Evolutionary conservation across 2,113 vertebrate species (phyloP).

Genomic region (Sus scrofa): DNA sequence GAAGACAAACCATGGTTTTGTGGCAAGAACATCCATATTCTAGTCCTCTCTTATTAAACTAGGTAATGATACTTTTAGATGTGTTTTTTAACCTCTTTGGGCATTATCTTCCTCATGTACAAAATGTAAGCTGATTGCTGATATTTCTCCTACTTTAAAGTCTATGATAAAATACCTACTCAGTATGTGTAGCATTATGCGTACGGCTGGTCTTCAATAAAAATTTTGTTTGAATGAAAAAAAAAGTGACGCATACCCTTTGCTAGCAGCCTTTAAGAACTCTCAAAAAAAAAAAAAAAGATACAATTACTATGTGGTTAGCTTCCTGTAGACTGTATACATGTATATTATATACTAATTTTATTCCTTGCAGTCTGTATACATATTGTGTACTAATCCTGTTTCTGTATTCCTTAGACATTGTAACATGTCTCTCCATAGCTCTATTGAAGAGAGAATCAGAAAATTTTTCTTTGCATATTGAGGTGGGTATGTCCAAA

Average conservation of each 20-base stretch:
- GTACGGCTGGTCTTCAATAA: neutral
- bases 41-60: neutral
- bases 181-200: neutral
- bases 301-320: neutral
- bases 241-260: neutral
- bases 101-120: neutral
- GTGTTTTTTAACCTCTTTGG: neutral
- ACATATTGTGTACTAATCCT: neutral
- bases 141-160: neutral
- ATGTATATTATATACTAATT: neutral
- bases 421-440: neutral
- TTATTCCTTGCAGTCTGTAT: neutral
- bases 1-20: neutral
- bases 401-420: neutral
- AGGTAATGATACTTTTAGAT: neutral
- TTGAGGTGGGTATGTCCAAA: neutral
- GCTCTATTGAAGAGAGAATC: neutral
- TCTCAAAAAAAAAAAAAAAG: neutral
- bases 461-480: neutral
- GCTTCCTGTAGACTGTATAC: neutral
- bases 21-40: neutral
- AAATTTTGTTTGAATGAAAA: neutral
- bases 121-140: neutral
- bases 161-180: neutral
- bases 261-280: neutral